Evolutionary conservation across 2,797 vertebrate species (phyloP).

Genomic region (Betta splendens): DNA sequence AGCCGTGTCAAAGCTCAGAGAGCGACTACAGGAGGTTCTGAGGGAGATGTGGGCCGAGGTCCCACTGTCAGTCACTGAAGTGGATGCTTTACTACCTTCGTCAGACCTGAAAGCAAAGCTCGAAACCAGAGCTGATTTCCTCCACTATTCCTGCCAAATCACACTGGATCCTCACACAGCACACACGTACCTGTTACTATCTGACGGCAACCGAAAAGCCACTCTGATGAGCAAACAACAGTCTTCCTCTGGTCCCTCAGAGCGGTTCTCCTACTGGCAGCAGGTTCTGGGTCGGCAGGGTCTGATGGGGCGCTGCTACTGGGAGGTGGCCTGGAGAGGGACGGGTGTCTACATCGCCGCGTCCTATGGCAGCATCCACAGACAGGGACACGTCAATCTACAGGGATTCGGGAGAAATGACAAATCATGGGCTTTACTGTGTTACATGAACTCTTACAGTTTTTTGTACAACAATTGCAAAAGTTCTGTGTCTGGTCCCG

Average conservation of each 20-base stretch:
- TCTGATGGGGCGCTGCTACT: too few relatives aligned
- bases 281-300: background rate
- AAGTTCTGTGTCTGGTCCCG: conserved; percentile 6
- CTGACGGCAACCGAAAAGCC: background rate
- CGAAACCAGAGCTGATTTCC: background rate
- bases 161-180: too few relatives aligned
- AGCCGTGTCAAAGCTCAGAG: too few relatives aligned
- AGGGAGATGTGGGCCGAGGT: too few relatives aligned
- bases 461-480: background rate
- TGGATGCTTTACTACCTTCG: background rate
- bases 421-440: conserved; percentile 8
- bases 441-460: background rate
- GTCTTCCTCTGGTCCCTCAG: background rate
- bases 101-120: background rate
- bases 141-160: background rate
- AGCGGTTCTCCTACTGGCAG: background rate
- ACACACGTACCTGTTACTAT: too few relatives aligned
- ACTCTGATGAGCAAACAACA: background rate
- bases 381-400: background rate
- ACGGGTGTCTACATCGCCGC: conserved; percentile 7
- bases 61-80: too few relatives aligned
- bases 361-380: conserved; percentile 8
- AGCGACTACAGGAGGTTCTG: too few relatives aligned
- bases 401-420: conserved; percentile 9
- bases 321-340: background rate